phyloP scores from a whole-genome alignment of 2,797 vertebrate genomes.

The Moxostoma hubbsi region DNA sequence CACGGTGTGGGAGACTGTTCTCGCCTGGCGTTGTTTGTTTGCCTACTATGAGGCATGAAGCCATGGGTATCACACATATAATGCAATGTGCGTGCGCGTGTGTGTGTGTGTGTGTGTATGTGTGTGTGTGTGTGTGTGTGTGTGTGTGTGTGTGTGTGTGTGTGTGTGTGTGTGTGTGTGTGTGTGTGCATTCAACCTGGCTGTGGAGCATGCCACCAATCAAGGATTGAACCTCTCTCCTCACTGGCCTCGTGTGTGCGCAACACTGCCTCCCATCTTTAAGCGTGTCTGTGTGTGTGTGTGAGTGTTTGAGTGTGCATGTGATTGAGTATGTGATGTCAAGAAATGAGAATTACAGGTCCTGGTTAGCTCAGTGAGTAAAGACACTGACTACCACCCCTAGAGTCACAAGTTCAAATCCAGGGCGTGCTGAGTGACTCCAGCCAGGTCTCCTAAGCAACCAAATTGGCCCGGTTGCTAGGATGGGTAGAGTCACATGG shows the following conservation, averaged over 20 bases:
- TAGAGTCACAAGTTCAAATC: too few relatives aligned
- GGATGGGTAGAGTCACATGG: too few relatives aligned
- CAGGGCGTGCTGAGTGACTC: too few relatives aligned
- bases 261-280: constrained; percentile 70
- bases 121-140: too few relatives aligned
- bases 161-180: constrained; percentile 39
- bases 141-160: neutral
- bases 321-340: constrained; percentile 21
- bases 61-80: constrained; percentile 43
- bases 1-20: constrained; percentile 27
- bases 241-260: constrained; percentile 65
- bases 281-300: constrained; percentile 21
- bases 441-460: too few relatives aligned
- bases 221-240: constrained; percentile 72
- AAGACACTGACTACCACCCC: too few relatives aligned
- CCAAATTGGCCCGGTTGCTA: too few relatives aligned
- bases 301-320: constrained; percentile 35
- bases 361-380: too few relatives aligned
- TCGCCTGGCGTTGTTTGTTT: constrained; percentile 39
- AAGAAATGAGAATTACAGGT: neutral
- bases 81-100: neutral
- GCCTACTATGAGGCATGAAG: constrained; percentile 39
- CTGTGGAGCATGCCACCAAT: constrained; percentile 66
- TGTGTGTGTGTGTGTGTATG: neutral
- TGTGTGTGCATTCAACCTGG: constrained; percentile 41